These are phyloP conservation scores for Pollachius pollachius DNA, from an alignment of 2,113 vertebrate genomes.

Conservation along the genomic window DNA sequence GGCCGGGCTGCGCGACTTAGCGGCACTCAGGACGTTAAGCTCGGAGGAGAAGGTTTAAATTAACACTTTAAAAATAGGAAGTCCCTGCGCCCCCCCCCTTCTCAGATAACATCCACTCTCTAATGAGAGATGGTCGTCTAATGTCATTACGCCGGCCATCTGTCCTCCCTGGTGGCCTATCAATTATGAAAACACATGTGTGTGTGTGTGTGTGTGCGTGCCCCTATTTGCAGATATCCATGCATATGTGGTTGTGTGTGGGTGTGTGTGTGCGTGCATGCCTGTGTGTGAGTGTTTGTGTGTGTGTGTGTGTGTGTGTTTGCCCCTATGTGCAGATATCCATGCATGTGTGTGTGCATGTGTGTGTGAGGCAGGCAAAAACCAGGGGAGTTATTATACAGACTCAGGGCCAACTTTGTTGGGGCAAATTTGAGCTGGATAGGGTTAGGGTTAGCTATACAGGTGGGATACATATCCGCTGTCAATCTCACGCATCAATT, in stretches of 20 bases:
- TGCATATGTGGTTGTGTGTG: not conserved
- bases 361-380: slow-evolving; percentile 31
- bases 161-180: slow-evolving; percentile 45
- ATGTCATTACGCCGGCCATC: slow-evolving; percentile 51
- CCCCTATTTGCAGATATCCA: not conserved
- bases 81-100: not conserved
- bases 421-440: too few species aligned
- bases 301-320: slow-evolving; percentile 3
- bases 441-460: too few species aligned
- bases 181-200: slow-evolving; percentile 36
- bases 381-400: slow-evolving; percentile 34
- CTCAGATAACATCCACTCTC: slow-evolving; percentile 19
- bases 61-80: slow-evolving; percentile 37
- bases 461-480: too few species aligned
- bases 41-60: slow-evolving; percentile 42
- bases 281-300: not conserved
- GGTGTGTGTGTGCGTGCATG: not conserved
- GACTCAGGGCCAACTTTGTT: too few species aligned
- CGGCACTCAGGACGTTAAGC: slow-evolving; percentile 4
- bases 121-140: slow-evolving; percentile 52
- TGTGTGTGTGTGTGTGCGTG: too few species aligned
- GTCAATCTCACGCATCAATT: too few species aligned
- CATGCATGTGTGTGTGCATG: not conserved
- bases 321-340: not conserved
- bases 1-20: too few species aligned